phyloP scores from a whole-genome alignment of 2,797 vertebrate species.

The Decapterus maruadsi region DNA sequence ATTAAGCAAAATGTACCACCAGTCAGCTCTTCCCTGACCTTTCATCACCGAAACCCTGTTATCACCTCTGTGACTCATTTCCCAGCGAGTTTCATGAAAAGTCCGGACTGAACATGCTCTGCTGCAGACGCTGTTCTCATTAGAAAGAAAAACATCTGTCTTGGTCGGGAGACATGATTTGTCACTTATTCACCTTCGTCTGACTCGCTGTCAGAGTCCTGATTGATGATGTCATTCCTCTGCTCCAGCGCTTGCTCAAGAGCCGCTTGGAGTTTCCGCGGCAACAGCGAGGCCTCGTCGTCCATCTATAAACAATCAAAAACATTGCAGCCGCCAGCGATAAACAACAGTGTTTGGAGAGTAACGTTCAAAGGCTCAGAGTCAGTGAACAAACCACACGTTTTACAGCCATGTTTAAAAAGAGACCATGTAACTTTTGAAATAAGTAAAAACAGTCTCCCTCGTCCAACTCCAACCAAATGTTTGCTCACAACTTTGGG shows the following conservation, averaged over 20 bases:
- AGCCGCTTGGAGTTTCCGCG: constrained; percentile 97
- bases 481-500: constrained; percentile 17
- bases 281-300: constrained; percentile 96
- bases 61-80: constrained; percentile 51
- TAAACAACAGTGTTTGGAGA: constrained; percentile 64
- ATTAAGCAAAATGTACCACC: background rate
- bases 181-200: constrained; percentile 91
- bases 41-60: constrained; percentile 10
- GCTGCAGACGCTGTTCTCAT: constrained; percentile 32
- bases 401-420: constrained; percentile 37
- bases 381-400: constrained; percentile 28
- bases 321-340: constrained; percentile 53
- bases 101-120: constrained; percentile 27
- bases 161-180: constrained; percentile 27
- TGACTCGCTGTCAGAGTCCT: constrained; percentile 98
- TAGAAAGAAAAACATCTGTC: constrained; percentile 59
- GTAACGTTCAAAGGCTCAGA: constrained; percentile 46
- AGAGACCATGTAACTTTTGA: background rate
- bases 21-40: background rate
- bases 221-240: constrained; percentile 96
- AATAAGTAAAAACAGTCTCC: background rate
- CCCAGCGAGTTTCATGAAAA: constrained; percentile 32
- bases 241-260: constrained; percentile 98
- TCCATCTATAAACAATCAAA: constrained; percentile 90
- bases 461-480: background rate